phyloP scores from a whole-genome alignment of 2,113 vertebrate genomes.

The Crotalus helleri region DNA sequence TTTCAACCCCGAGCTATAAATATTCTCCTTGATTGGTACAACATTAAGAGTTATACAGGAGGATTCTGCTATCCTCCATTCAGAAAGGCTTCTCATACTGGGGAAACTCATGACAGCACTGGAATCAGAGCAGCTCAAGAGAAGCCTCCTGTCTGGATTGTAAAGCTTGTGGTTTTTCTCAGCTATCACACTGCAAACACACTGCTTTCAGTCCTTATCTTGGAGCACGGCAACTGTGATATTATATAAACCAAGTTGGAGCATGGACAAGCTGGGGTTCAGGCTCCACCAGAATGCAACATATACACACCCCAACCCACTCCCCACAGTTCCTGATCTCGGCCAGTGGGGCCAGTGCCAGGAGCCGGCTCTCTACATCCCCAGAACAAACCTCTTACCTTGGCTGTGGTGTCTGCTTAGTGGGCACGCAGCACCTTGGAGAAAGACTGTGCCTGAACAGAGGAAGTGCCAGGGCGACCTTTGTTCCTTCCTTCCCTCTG shows the following conservation, averaged over 20 bases:
- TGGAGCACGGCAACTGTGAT: background rate
- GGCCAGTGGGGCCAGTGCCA: background rate
- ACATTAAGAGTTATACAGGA: accelerated
- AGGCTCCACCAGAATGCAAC: background rate
- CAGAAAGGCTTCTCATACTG: background rate
- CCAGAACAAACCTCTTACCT: constrained; percentile 51
- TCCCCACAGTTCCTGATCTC: accelerated
- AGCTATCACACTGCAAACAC: background rate
- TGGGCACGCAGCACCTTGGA: constrained; percentile 33
- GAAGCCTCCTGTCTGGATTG: background rate
- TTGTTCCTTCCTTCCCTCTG: constrained; percentile 54
- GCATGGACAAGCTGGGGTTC: accelerated
- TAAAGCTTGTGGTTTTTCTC: background rate
- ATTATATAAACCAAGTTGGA: accelerated
- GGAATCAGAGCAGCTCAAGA: background rate
- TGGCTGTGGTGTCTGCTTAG: constrained; percentile 45
- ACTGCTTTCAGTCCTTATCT: background rate
- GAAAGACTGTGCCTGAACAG: constrained; percentile 32
- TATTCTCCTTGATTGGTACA: background rate
- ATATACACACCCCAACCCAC: background rate
- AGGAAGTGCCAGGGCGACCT: constrained; percentile 55
- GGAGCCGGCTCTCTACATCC: background rate
- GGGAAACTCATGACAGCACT: background rate
- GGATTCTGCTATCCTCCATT: background rate
- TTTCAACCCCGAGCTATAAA: background rate